Evolutionary conservation across 2,888 invertebrate species (phyloP), one percentile per base, ranked within the genome.

Genomic region (Galeruca laticollis): DNA sequence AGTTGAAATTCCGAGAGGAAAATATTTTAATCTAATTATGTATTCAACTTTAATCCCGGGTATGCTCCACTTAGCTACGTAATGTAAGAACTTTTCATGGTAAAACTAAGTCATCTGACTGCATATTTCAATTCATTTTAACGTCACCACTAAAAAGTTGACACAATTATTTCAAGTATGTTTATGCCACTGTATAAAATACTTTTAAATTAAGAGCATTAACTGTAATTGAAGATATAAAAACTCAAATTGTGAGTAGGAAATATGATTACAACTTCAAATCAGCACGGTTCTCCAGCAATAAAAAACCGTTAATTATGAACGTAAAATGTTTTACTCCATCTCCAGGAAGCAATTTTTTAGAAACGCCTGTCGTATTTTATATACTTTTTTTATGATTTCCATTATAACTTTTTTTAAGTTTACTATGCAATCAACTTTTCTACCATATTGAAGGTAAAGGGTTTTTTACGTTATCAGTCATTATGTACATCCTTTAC

Each of bases 91-190:
- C n/a, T 43, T 15, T 43, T 43, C n/a, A 13, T 15, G n/a, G 15
- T 43, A 15, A 43, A n/a, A 43, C n/a, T 15, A 15, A n/a, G n/a
- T 43, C n/a, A 43, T n/a, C n/a, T 43, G n/a, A 15, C 43, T 43
- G 43, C 43, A 43, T 43, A 15, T 43, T 43, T 43, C n/a, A 43
- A 43, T 43, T 43, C 15, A 43, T 43, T 43, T 15, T 5, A 43
- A 43, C 15, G n/a, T 43, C 15, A 43, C 43, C 43, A 43, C 15
- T 43, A 43, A 43, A 43, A 43, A 43, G n/a, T 43, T 43, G 43
- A 43, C 43, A 43, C 15, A 43, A 43, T 43, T 43, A 43, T 15
- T n/a, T 15, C 5, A 15, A n/a, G 15, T 15, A 43, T 15, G 15
- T 43, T 43, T 43, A 43, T 43, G 43, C n/a, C 15, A 43, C 5